Conservation (phyloP, 2,888 invertebrate species). For the Spisula subtruncata region DNA sequence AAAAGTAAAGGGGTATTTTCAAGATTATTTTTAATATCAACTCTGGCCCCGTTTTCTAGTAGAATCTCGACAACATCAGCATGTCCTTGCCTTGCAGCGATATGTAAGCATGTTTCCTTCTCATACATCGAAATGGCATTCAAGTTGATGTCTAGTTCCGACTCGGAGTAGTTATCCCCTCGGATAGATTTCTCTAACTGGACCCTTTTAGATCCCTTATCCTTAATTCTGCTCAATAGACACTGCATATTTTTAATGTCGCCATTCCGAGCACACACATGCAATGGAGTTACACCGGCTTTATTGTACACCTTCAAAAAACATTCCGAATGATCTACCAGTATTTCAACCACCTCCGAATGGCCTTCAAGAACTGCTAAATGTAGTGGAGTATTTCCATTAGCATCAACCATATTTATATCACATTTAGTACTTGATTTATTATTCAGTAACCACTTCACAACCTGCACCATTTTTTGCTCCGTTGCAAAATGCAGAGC, state of each 20-base stretch:
- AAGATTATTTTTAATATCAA: conserved; percentile 76
- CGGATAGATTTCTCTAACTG: conserved; percentile 32
- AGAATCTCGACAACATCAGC: conserved; percentile 72
- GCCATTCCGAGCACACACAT: conserved; percentile 68
- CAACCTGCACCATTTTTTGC: conserved; percentile 66
- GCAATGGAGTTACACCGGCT: conserved; percentile 69
- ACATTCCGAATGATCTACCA: conserved; percentile 62
- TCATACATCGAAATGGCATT: conserved; percentile 63
- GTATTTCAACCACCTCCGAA: conserved; percentile 60
- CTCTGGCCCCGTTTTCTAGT: conserved; percentile 74
- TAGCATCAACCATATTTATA: conserved; percentile 66
- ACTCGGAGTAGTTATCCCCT: conserved; percentile 34
- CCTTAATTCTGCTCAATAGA: conserved; percentile 41
- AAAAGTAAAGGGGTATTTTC: conserved; percentile 76
- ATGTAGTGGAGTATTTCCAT: conserved; percentile 74
- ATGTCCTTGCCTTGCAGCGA: conserved; percentile 70
- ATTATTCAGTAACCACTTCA: conserved; percentile 68
- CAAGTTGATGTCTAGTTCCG: conserved; percentile 62
- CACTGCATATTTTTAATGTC: conserved; percentile 60
- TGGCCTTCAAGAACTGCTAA: conserved; percentile 68
- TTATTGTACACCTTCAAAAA: conserved; percentile 67
- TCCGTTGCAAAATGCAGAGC: conserved; percentile 76
- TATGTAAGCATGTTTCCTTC: conserved; percentile 69
- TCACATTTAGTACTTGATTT: conserved; percentile 61
- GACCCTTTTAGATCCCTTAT: not conserved